Evolutionary conservation across 2,797 vertebrate species (phyloP).

Genomic region (Rhinophrynus dorsalis): DNA sequence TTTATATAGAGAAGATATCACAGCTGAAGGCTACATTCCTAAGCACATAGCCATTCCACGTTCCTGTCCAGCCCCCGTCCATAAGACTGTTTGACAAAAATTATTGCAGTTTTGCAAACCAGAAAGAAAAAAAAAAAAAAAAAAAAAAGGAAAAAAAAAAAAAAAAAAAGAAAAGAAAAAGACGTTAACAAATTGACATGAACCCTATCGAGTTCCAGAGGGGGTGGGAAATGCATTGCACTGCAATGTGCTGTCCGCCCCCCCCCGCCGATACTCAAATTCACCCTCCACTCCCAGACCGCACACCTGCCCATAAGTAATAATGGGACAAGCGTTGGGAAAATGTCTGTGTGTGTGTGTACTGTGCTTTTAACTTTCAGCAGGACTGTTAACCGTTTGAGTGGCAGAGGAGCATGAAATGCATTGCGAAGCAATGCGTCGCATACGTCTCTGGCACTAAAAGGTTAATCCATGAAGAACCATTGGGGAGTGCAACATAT

Average conservation of each 20-base stretch:
- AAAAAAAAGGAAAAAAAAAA: too few species aligned
- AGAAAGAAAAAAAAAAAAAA: conserved; percentile 45
- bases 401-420: too few species aligned
- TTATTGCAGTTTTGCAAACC: conserved; percentile 71
- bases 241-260: too few species aligned
- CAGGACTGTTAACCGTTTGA: too few species aligned
- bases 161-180: too few species aligned
- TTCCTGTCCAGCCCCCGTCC: conserved; percentile 62
- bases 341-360: not conserved
- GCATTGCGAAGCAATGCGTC: too few species aligned
- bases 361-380: conserved; percentile 18
- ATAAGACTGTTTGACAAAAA: not conserved
- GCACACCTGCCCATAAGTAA: not conserved
- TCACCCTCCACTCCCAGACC: not conserved
- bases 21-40: conserved; percentile 76
- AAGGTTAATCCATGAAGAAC: too few species aligned
- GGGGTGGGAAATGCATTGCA: too few species aligned
- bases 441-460: too few species aligned
- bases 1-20: conserved; percentile 65
- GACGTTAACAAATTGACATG: too few species aligned
- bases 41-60: conserved; percentile 56
- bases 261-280: not conserved
- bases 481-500: too few species aligned
- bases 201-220: too few species aligned
- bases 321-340: not conserved